These are phyloP conservation scores for Turritopsis dohrnii DNA, from an alignment of 30 jellyfish, hydroid and myxozoan genomes.

Conservation along the genomic window DNA sequence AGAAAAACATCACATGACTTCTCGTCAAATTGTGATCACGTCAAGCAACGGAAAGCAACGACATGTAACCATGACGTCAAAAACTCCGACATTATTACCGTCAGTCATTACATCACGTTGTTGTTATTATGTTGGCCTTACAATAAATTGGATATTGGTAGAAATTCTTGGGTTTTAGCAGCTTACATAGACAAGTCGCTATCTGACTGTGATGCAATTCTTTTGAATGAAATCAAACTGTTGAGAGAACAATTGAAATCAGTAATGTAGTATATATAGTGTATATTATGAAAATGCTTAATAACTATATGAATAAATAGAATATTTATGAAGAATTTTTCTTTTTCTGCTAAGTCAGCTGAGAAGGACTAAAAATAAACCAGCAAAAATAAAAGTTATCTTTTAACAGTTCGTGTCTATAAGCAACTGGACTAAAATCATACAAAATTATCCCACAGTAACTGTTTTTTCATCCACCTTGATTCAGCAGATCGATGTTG, in stretches of 20 bases:
- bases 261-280: constrained; percentile 15
- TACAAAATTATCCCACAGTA: too few species aligned
- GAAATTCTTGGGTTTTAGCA: background rate
- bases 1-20: constrained; percentile 11
- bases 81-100: constrained; percentile 20
- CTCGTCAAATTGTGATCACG: constrained; percentile 5
- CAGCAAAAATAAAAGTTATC: too few species aligned
- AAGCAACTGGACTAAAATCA: too few species aligned
- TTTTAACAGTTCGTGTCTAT: too few species aligned
- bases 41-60: constrained; percentile 1
- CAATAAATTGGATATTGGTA: background rate
- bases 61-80: constrained; percentile 13
- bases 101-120: constrained; percentile 61
- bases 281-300: background rate
- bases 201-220: constrained; percentile 8
- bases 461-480: too few species aligned
- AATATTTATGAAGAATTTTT: too few species aligned
- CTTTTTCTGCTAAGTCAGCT: background rate
- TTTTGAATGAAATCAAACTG: constrained; percentile 21
- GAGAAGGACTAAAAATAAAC: too few species aligned
- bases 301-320: background rate
- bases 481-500: too few species aligned
- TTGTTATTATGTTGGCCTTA: constrained; percentile 73
- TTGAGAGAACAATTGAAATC: constrained; percentile 28
- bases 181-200: constrained; percentile 10